Percentiles rank a stretch among this genome's conserved stretches.
These are phyloP conservation scores for Ceratina australensis DNA, from an alignment of 1,140 invertebrate genomes.

Conservation along the genomic window DNA sequence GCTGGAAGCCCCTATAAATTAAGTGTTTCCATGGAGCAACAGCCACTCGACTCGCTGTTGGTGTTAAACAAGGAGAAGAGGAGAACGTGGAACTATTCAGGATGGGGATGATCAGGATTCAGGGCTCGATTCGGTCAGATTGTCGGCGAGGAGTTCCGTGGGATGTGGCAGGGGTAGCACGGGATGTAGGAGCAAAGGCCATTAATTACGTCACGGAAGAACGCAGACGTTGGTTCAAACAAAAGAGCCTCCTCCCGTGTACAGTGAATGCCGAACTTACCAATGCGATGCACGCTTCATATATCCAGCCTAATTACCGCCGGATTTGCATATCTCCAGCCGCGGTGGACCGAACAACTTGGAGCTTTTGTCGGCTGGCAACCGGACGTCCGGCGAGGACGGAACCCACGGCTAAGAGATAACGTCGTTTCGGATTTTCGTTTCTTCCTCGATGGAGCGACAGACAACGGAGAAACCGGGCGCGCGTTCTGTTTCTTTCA, in stretches of 20 bases:
- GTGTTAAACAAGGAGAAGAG: not conserved
- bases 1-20: too few relatives aligned
- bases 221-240: constrained; percentile 77
- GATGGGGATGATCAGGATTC: not conserved
- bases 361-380: constrained; percentile 55
- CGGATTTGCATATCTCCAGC: constrained; percentile 71
- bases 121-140: constrained; percentile 11
- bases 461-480: not conserved
- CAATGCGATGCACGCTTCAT: constrained; percentile 71
- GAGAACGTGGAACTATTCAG: too few relatives aligned
- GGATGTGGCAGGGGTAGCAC: constrained; percentile 31
- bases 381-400: constrained; percentile 45
- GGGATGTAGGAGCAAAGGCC: constrained; percentile 64
- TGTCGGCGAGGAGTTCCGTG: constrained; percentile 4
- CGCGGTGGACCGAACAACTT: constrained; percentile 52
- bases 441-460: not conserved
- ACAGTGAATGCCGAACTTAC: constrained; percentile 49
- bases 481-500: not conserved
- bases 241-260: constrained; percentile 63
- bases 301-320: constrained; percentile 73
- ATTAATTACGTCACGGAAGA: constrained; percentile 79
- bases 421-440: constrained; percentile 10
- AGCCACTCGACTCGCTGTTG: too few relatives aligned
- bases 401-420: constrained; percentile 25
- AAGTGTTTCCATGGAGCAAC: too few relatives aligned